Evolutionary conservation across 2,113 vertebrate species (phyloP).

Genomic region (Nothocercus julius): DNA sequence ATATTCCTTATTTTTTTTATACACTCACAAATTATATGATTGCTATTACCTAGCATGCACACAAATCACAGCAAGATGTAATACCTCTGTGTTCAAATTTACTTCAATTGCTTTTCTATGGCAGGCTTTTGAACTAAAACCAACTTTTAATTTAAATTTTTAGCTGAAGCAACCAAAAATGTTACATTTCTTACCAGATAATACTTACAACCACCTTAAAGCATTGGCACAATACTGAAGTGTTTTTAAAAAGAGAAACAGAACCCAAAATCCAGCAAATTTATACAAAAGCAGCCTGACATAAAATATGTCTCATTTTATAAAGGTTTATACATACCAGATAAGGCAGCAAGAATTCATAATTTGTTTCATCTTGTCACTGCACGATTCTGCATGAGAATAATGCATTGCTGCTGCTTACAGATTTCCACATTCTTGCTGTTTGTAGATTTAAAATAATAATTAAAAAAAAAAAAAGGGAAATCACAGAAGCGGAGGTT

Average conservation of each 20-base stretch:
- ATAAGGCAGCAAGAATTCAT: not conserved
- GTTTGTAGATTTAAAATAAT: not conserved
- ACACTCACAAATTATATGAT: not conserved
- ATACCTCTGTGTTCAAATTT: not conserved
- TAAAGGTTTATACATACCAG: not conserved
- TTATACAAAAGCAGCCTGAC: not conserved
- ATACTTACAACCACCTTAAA: not conserved
- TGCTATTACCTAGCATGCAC: not conserved
- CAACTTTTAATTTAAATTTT: not conserved
- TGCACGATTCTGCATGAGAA: slow-evolving; percentile 11
- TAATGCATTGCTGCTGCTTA: not conserved
- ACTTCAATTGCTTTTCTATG: not conserved
- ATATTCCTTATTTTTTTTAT: not conserved
- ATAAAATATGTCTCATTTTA: slow-evolving; percentile 9
- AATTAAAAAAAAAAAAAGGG: not conserved
- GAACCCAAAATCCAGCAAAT: not conserved
- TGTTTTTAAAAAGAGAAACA: not conserved
- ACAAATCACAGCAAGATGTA: not conserved
- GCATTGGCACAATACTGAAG: not conserved
- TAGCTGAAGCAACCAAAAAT: not conserved
- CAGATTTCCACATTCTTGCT: not conserved
- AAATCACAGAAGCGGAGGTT: not conserved
- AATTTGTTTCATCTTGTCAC: not conserved
- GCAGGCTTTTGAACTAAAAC: not conserved
- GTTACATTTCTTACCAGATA: not conserved